Base-by-base conservation (phyloP, 2,888 invertebrate species). In the Diloba caeruleocephala region DNA sequence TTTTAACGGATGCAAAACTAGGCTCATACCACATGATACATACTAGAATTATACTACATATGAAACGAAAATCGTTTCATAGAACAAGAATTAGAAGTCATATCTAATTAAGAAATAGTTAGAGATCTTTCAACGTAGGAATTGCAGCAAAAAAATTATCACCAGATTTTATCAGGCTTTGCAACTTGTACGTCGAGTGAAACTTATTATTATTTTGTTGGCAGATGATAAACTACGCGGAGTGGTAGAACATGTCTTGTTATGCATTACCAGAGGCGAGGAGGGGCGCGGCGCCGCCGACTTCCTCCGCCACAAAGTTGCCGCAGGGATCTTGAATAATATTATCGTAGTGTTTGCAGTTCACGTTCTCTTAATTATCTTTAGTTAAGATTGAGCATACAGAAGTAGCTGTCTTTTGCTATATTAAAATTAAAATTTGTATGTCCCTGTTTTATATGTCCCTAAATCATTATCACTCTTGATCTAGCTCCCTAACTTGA, bases 201-300 rank as follows among this genome's bases (percentile, higher is more conserved):
- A 52, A 43, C 60, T 15, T 58, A 42, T 42, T 65, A 62, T 62
- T 65, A 65, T 34, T 42, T 59, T 58, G 41, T 41, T 46, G 33
- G 12, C 34, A 57, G 38, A 62, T 59, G 34, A 66, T 66, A 43
- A 32, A 59, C 31, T 46, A 14, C 36, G 15, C 7, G 6, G 15
- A 28, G 26, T 10, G 31, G 14, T 19, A 1, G 23, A 64, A 56
- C 32, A 26, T 25, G 19, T 58, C 45, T 42, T 39, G 50, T 25
- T 60, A 37, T 43, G 52, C 28, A 43, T 42, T 46, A 19, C 59
- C 7, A 25, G 19, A 17, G 14, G 17, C 25, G n/a, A n/a, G n/a
- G n/a, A n/a, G n/a, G n/a, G n/a, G n/a, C 17, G 28, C 8, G n/a
- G n/a, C n/a, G n/a, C 42, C 34, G 28, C 23, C 6, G 13, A 46